A percentile compares a stretch with the other conserved stretches of the same genome.
phyloP scores from a whole-genome alignment of 2,113 vertebrate species.

The Podocnemis expansa region DNA sequence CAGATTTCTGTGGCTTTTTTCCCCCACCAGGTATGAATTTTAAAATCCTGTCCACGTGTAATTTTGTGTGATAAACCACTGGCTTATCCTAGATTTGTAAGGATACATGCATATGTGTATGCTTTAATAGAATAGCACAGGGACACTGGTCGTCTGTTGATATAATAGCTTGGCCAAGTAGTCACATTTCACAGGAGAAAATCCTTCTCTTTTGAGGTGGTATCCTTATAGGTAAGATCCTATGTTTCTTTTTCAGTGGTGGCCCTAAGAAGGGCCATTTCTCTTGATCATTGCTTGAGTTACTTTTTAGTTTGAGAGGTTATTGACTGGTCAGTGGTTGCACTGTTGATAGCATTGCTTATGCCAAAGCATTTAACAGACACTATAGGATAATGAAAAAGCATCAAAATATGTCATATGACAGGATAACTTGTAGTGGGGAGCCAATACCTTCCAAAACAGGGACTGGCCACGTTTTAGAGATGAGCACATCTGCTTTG shows the following conservation, averaged over 20 bases:
- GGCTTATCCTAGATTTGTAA: constrained; percentile 34
- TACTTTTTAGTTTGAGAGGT: neutral
- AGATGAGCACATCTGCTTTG: neutral
- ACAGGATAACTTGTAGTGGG: neutral
- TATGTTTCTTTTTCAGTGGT: neutral
- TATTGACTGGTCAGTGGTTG: neutral
- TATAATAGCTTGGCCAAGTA: neutral
- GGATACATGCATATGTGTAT: constrained; percentile 10
- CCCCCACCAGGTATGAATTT: neutral
- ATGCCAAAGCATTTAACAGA: neutral
- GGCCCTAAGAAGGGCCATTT: neutral
- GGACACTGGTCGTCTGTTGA: neutral
- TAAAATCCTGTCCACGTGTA: neutral
- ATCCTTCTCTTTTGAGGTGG: neutral
- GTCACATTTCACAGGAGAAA: neutral
- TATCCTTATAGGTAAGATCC: neutral
- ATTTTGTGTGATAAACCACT: neutral
- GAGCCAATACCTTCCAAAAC: neutral
- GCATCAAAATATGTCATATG: neutral
- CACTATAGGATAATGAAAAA: neutral
- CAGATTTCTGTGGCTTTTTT: neutral
- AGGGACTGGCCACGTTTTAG: neutral
- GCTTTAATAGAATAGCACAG: neutral
- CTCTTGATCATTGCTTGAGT: neutral
- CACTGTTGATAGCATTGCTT: neutral